A percentile compares a stretch with the other conserved stretches of the same genome.
phyloP scores from a whole-genome alignment of 2,797 vertebrate species.

The Xenopus petersii region DNA sequence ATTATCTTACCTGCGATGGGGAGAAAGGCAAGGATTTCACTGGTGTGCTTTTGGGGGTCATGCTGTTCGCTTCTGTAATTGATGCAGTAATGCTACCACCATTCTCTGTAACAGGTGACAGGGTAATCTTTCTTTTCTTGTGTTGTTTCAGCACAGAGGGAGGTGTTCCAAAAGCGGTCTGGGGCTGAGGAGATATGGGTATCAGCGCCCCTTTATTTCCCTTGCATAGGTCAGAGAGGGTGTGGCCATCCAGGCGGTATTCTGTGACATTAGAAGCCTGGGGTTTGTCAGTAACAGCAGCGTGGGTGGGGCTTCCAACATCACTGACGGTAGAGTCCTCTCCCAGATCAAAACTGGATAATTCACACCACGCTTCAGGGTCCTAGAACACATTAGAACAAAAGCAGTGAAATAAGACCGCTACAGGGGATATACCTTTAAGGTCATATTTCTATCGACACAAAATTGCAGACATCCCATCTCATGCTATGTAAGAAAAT shows the following conservation, averaged over 20 bases:
- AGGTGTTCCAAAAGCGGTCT: constrained; percentile 68
- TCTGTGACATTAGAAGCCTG: constrained; percentile 68
- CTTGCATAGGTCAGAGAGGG: constrained; percentile 89
- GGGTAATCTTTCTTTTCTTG: constrained; percentile 75
- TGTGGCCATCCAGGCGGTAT: constrained; percentile 87
- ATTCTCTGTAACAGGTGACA: constrained; percentile 76
- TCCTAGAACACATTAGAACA: constrained; percentile 67
- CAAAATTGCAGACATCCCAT: too few relatives aligned
- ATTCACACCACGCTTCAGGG: constrained; percentile 88
- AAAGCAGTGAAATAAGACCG: too few relatives aligned
- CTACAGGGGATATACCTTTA: too few relatives aligned
- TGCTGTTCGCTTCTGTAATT: constrained; percentile 77
- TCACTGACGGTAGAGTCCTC: constrained; percentile 65
- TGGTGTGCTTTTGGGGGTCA: constrained; percentile 93
- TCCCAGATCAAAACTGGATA: constrained; percentile 85
- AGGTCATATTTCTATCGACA: too few relatives aligned
- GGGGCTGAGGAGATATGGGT: constrained; percentile 85
- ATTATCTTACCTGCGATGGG: constrained; percentile 82
- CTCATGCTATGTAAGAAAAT: too few relatives aligned
- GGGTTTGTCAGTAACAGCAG: background rate
- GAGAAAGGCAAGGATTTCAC: constrained; percentile 95
- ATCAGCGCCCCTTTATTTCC: constrained; percentile 91
- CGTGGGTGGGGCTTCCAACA: constrained; percentile 50
- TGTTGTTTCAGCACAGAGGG: constrained; percentile 81
- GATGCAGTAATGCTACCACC: constrained; percentile 57